Base-by-base conservation (phyloP, 2,797 vertebrate genomes). In the Girardinus metallicus region DNA sequence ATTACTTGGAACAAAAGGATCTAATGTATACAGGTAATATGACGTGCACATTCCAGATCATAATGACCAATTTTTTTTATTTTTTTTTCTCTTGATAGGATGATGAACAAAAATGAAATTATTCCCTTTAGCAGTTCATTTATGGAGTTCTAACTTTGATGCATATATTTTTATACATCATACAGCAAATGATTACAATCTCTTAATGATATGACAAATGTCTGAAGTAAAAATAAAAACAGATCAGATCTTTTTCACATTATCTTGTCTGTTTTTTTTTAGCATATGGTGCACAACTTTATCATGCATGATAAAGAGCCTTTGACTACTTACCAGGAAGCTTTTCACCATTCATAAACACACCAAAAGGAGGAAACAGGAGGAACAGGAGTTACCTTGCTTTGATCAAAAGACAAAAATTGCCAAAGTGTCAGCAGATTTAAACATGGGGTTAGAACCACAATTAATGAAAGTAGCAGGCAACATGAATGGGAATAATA, bases 1-100 rank as follows among this genome's bases (percentile, higher is more conserved):
- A 26, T 71, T 29, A 8, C 51, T 66, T 49, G 76, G 77, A 81
- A 73, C 4, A 5, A 88, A 70, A 85, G 62, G 36, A 75, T 83
- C 47, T 34, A 6, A 9, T 11, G 41, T 29, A 43, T 13, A 26
- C 23, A 5, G 23, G 5, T 43, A n/a, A 6, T 7, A 26, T 43
- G 60, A 1, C 21, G 5, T 39, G 3, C 21, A 41, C 21, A 41
- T 66, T 66, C 21, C 34, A 11, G 34, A 39, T 15, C 1, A 34
- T 68, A 68, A 18, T 34, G 31, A 26, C 11, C 5, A 18, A 18
- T 64, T 36, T 5, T 2, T 39, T 23, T 34, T 29, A 2, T 34
- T 12, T 12, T 41, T 55, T n/a, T 55, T n/a, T n/a, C 4, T 43
- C 10, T 43, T 43, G 1, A 39, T 68, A 23, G 41, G 10, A 70